Evolutionary conservation across 2,888 invertebrate genomes (phyloP).

Genomic region (Mycalesis mineus): DNA sequence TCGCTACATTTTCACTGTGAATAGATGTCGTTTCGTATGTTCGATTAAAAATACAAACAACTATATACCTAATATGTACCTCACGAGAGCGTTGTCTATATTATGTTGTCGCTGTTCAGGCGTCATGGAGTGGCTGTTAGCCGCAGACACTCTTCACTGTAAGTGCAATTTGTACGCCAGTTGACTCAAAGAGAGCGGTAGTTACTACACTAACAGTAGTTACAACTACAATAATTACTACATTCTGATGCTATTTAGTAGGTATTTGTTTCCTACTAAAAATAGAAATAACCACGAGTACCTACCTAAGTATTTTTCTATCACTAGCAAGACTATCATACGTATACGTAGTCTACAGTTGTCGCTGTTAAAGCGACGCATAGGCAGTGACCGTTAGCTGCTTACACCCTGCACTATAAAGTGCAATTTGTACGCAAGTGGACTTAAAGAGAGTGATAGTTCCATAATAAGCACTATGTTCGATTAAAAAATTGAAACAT

Average conservation of each 20-base stretch:
- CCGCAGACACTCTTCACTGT: constrained; percentile 18
- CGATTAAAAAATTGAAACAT: too few relatives aligned
- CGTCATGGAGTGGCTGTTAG: constrained; percentile 24
- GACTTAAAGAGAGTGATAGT: constrained; percentile 22
- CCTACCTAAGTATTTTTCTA: too few relatives aligned
- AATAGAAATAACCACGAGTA: too few relatives aligned
- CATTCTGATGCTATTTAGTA: too few relatives aligned
- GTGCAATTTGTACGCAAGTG: constrained; percentile 25
- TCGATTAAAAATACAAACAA: too few relatives aligned
- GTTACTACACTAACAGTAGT: constrained; percentile 20
- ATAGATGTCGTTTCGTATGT: too few relatives aligned
- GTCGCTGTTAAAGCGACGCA: constrained; percentile 18
- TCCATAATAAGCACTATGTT: too few relatives aligned
- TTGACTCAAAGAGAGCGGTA: constrained; percentile 23
- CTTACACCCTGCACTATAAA: constrained; percentile 19
- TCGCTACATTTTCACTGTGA: too few relatives aligned
- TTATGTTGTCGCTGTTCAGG: constrained; percentile 19
- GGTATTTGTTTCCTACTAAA: too few relatives aligned
- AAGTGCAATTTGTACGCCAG: constrained; percentile 24
- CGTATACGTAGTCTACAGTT: not conserved
- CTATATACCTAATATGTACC: too few relatives aligned
- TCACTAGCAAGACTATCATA: too few relatives aligned
- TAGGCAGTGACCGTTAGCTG: constrained; percentile 23
- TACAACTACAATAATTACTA: not conserved
- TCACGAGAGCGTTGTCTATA: not conserved